Evolutionary conservation across 1,140 invertebrate species (phyloP).

Genomic region (Diploscapter pachys): DNA sequence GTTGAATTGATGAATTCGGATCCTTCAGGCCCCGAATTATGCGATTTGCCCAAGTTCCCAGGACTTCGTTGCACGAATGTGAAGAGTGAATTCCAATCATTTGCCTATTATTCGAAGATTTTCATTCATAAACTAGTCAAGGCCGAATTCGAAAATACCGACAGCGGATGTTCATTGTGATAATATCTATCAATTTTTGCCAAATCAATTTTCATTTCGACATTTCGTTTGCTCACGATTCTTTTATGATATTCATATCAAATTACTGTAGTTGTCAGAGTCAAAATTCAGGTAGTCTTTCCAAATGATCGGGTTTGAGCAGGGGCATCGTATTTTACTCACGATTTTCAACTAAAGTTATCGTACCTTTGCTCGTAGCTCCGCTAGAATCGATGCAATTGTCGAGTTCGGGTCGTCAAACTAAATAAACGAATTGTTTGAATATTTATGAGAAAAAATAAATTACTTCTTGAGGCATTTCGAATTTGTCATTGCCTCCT

Average conservation of each 20-base stretch:
- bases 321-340: not conserved
- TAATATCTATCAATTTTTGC: not conserved
- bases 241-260: not conserved
- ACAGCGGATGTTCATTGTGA: slow-evolving; percentile 27
- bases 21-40: slow-evolving; percentile 15
- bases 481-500: slow-evolving; percentile 72
- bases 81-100: slow-evolving; percentile 16
- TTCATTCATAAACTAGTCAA: slow-evolving; percentile 23
- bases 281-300: no score
- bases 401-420: slow-evolving; percentile 82
- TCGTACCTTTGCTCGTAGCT: slow-evolving; percentile 68
- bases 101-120: slow-evolving; percentile 12
- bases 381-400: slow-evolving; percentile 77
- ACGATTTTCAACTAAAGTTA: not conserved
- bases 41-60: slow-evolving; percentile 24
- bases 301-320: not conserved
- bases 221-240: not conserved
- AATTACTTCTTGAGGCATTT: slow-evolving; percentile 75
- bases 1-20: not conserved
- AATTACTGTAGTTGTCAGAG: not conserved
- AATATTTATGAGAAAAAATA: not conserved
- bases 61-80: slow-evolving; percentile 26
- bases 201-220: not conserved
- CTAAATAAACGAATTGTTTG: slow-evolving; percentile 21
- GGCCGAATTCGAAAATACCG: slow-evolving; percentile 15